A percentile compares a stretch with the other conserved stretches of the same genome.
phyloP scores from a whole-genome alignment of 2,888 invertebrate species.

The Drepanosiphum platanoidis region DNA sequence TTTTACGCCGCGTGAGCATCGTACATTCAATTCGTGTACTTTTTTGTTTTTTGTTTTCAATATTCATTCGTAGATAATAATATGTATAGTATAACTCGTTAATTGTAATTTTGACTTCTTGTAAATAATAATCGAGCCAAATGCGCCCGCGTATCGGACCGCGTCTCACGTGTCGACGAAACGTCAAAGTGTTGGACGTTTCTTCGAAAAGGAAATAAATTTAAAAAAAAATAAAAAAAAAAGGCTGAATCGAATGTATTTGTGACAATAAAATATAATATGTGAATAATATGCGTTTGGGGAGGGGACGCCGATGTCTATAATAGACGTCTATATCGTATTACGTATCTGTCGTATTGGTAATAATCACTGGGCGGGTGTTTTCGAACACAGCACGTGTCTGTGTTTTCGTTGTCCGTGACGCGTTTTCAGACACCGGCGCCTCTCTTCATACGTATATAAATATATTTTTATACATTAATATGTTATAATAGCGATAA shows the following conservation, averaged over 20 bases:
- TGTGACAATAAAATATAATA: constrained; percentile 6
- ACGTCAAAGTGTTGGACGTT: constrained; percentile 6
- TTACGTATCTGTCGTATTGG: too few relatives aligned
- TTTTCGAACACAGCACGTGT: too few relatives aligned
- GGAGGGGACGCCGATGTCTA: neutral
- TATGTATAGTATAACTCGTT: neutral
- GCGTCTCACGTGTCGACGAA: neutral
- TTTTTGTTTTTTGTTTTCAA: neutral
- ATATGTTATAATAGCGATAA: too few relatives aligned
- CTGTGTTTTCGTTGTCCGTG: too few relatives aligned
- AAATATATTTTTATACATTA: too few relatives aligned
- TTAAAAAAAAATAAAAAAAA: neutral
- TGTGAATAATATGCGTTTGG: neutral
- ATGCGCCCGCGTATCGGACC: neutral
- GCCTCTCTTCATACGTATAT: too few relatives aligned
- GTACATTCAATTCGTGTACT: neutral
- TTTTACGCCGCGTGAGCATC: too few relatives aligned
- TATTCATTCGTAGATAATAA: neutral
- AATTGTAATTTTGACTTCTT: neutral
- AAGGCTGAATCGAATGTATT: constrained; percentile 37
- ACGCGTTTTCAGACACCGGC: too few relatives aligned
- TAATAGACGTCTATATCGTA: neutral
- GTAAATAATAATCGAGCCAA: neutral
- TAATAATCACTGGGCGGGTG: too few relatives aligned
- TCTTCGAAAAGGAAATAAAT: neutral